phyloP scores from a whole-genome alignment of 2,888 invertebrate species.

The Imbricaverruca yamaguchii region DNA sequence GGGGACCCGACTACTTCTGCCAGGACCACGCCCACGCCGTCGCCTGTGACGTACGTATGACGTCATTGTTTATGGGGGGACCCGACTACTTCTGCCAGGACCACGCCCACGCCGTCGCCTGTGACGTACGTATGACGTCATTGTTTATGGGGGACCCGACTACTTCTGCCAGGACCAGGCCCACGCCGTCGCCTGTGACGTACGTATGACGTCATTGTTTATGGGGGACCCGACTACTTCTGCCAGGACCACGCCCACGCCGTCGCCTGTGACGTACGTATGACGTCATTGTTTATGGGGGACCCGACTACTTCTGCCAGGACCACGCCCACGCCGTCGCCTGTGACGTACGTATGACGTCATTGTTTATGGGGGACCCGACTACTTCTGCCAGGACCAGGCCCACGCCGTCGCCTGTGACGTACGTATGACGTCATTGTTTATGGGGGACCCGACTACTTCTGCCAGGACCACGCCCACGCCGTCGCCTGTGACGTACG shows the following conservation, averaged over 20 bases:
- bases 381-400: constrained; percentile 1
- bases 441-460: neutral
- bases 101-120: neutral
- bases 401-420: neutral
- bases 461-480: constrained; percentile 1
- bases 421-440: neutral
- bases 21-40: neutral
- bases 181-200: neutral
- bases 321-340: neutral
- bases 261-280: neutral
- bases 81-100: constrained; percentile 8
- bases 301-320: neutral
- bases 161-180: constrained; percentile 3
- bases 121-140: neutral
- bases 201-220: neutral
- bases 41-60: neutral
- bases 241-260: constrained; percentile 1
- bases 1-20: neutral
- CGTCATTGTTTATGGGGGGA: neutral
- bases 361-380: neutral
- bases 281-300: neutral
- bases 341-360: neutral
- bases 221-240: neutral
- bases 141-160: neutral
- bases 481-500: neutral